Base-by-base conservation (phyloP, 2,888 invertebrate species). In the Melanostoma scalare region DNA sequence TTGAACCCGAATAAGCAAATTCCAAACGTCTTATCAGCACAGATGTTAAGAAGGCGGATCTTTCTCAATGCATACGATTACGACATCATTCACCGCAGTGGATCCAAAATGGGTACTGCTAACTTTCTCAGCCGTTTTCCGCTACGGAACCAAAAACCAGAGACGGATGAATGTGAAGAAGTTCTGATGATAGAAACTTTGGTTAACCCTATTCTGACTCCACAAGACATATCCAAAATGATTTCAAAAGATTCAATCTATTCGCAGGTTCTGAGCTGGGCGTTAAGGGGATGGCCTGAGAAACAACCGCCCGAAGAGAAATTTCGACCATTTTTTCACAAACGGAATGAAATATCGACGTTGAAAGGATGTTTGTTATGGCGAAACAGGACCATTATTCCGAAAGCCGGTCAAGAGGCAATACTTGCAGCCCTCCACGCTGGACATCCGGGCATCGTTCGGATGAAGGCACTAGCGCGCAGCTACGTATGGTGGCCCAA, bases 281-380 rank as follows among this genome's bases (percentile, higher is more conserved):
- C 52, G 52, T 55, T 38, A 55, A 38, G 55, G 20, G 38, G 55
- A 55, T 55, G 38, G 55, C 55, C 55, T 36, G 36, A 63, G 50
- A 69, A 85, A 56, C 92, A 50, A 31, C 50, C 50, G 6, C 6
- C 50, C 8, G 31, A 50, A 50, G 50, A 50, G 50, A 50, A 50
- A 50, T 50, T 50, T 50, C 31, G 31, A 50, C 5, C 50, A 4
- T 31, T 50, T 31, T 31, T 31, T 4, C 31, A 31, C 5, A 50
- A 50, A 50, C 31, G 31, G 20, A 20, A 20, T 20, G 31, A 31
- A 31, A 74, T 60, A 69, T 69, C 36, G 2, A 50, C 33, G n/a
- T 52, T 52, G 9, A 52, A 52, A 52, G 52, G 52, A 33, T 81
- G 20, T 20, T 20, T 20, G 20, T 20, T 20, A 20, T 20, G 20